Base-by-base conservation (phyloP, 1,140 invertebrate species). In the Drosophila ironensis region DNA sequence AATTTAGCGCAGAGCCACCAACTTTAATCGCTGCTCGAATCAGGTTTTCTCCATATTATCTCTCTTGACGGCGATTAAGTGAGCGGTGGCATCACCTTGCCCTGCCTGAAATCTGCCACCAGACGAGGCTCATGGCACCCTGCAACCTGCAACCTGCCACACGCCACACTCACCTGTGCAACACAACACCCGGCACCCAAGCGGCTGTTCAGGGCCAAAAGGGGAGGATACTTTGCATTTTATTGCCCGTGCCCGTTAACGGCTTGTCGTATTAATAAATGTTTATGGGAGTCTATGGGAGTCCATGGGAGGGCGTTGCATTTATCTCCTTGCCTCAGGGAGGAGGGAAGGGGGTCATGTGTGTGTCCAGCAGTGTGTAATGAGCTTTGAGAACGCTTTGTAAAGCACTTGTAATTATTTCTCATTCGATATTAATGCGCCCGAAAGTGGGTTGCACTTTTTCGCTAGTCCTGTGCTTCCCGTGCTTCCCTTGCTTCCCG, bases 341-440 rank as follows among this genome's bases (percentile, higher is more conserved):
- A 4, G 4, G 5, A 16, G n/a, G 3, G n/a, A 9, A 11, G 2
- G 0, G 4, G n/a, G 0, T 14, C 12, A 7, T 24, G 14, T 35
- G 28, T 24, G n/a, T 19, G 52, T 12, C 12, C 16, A 27, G 48
- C 47, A 57, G 9, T 6, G 9, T 6, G 37, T 63, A 63, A 63
- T 63, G 56, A 63, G 59, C 59, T 63, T 61, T 30, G 59, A 61
- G 63, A 63, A 63, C 59, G 59, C 56, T 30, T 63, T 45, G 59
- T 63, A 63, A 61, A 63, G 59, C 44, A 47, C 56, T 63, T 63
- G 59, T 63, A 63, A 63, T 63, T 63, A 63, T 68, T 68, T 68
- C 50, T 68, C 61, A 68, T 68, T 54, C 25, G 64, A 68, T 68
- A 68, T 68, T 68, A 68, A 68, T 68, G 64, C 63, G 63, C 19